phyloP scores from a whole-genome alignment of 2,888 invertebrate species.

The Torymus tubicola region DNA sequence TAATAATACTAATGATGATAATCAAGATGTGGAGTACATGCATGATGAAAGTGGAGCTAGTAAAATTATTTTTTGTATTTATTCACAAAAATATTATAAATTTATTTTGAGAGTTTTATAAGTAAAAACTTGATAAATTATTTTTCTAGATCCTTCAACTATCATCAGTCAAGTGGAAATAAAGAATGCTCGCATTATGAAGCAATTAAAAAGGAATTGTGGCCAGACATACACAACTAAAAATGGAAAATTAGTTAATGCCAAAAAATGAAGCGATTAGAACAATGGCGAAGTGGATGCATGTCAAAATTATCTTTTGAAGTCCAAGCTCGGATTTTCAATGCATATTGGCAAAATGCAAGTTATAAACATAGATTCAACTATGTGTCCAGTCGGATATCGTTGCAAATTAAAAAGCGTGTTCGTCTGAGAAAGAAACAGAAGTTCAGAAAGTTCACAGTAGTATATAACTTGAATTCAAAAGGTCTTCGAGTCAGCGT shows the following conservation, averaged over 20 bases:
- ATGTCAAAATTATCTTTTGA: conserved; percentile 24
- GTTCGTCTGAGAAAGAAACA: conserved; percentile 1
- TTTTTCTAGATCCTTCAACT: too few species aligned
- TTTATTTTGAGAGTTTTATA: too few species aligned
- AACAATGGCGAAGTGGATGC: conserved; percentile 20
- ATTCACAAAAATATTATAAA: too few species aligned
- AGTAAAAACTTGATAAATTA: too few species aligned
- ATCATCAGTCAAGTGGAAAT: too few species aligned
- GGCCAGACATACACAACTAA: conserved; percentile 29
- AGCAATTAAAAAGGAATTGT: conserved; percentile 46
- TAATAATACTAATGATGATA: too few species aligned
- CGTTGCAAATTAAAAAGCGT: conserved; percentile 1
- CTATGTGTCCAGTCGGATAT: conserved; percentile 23
- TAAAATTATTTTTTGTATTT: too few species aligned
- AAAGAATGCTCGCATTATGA: too few species aligned
- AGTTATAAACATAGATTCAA: conserved; percentile 24
- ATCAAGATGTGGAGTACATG: too few species aligned
- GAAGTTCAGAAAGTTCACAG: conserved; percentile 30
- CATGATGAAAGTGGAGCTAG: too few species aligned
- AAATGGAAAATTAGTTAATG: conserved; percentile 23
- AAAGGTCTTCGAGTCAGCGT: conserved; percentile 27
- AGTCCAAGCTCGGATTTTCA: conserved; percentile 46
- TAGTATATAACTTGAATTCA: conserved; percentile 28
- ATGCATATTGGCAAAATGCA: conserved; percentile 46
- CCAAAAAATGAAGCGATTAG: neutral